These are phyloP conservation scores for Melanotaenia parkinsoni DNA, from an alignment of 2,797 vertebrate species.

Conservation along the genomic window DNA sequence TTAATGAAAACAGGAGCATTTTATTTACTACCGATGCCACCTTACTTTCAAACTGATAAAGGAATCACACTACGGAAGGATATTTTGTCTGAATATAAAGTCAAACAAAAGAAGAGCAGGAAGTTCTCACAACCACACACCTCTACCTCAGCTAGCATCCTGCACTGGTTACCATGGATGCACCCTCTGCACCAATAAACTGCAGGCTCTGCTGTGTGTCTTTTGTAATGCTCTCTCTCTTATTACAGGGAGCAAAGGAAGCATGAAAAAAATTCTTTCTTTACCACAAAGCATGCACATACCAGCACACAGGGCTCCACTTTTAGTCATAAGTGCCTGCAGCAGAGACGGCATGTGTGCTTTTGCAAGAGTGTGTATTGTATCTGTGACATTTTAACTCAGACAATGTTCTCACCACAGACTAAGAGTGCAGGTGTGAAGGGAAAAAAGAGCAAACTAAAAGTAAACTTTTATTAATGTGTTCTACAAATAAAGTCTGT, in stretches of 20 bases:
- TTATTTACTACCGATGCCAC: not conserved
- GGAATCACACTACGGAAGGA: not conserved
- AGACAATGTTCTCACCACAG: slow-evolving; percentile 34
- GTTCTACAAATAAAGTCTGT: not conserved
- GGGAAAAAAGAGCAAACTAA: not conserved
- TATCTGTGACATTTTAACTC: not conserved
- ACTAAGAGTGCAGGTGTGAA: slow-evolving; percentile 44
- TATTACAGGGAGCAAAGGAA: slow-evolving; percentile 54
- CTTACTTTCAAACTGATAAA: slow-evolving; percentile 12
- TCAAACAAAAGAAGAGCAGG: slow-evolving; percentile 65
- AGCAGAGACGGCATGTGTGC: not conserved
- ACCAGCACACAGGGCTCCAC: not conserved
- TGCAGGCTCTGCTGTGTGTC: slow-evolving; percentile 58
- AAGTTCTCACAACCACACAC: slow-evolving; percentile 78
- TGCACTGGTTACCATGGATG: slow-evolving; percentile 68
- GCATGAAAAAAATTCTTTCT: slow-evolving; percentile 24
- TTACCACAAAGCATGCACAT: slow-evolving; percentile 45
- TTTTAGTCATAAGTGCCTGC: slow-evolving; percentile 22
- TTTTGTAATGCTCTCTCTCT: not conserved
- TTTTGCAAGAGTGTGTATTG: not conserved
- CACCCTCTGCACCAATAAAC: slow-evolving; percentile 60
- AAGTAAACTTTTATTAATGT: not conserved
- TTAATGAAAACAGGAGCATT: not conserved
- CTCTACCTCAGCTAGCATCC: slow-evolving; percentile 62
- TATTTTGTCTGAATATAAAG: not conserved